Base-by-base conservation (phyloP, 1,140 invertebrate genomes). In the Ptiloglossa arizonensis region DNA sequence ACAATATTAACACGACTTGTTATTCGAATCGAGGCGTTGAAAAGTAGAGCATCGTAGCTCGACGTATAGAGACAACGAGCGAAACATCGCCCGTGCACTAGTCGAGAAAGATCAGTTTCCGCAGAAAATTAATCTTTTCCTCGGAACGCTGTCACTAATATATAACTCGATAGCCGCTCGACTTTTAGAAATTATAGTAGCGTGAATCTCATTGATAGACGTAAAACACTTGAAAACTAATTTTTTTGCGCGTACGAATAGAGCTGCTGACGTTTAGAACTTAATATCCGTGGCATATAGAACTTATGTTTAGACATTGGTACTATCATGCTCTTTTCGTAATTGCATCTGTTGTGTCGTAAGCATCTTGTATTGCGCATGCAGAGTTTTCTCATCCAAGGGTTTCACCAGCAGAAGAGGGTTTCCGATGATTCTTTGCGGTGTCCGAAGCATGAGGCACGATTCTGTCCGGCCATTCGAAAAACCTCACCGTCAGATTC, bases 171-270 rank as follows among this genome's bases (percentile, higher is more conserved):
- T 79, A 80, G 72, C 56, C 56, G 82, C 81, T 81, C 78, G 64
- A 80, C 13, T 85, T 85, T 84, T 78, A 81, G 46, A 50, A 81
- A 72, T 80, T 62, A n/a, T 78, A 63, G n/a, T 85, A 85, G 82
- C 60, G 82, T 73, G 82, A 66, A 81, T 84, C 88, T 90, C 87
- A 88, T 85, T 90, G 89, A 90, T 90, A 90, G 89, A 89, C 88
- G 89, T 86, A 79, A 80, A 79, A 73, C 32, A 17, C 52, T 73
- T 82, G 63, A 52, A 71, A 38, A 69, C 54, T 75, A 83, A 84
- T 82, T 68, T 24, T 48, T 38, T 63, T 59, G 74, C 63, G 32
- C 48, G 63, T 67, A 64, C 35, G 9, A 77, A 50, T 32, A 66
- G 76, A 83, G 79, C 79, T 81, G 79, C 79, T 81, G 79, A 63